Evolutionary conservation across 2,113 vertebrate species (phyloP).

Genomic region (Microcebus tavaratra): DNA sequence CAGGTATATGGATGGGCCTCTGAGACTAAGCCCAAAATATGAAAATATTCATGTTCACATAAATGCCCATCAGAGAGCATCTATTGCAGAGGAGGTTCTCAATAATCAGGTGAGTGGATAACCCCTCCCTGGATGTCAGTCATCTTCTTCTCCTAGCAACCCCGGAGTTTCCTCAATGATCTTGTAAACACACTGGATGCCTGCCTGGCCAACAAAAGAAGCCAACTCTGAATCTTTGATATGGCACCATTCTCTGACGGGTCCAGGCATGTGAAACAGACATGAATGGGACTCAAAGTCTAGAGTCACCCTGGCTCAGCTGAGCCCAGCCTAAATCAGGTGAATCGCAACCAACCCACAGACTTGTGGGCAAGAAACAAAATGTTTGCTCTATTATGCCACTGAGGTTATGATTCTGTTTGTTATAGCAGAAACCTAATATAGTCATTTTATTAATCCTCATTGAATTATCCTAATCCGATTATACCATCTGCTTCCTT

Average conservation of each 20-base stretch:
- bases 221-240: neutral
- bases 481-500: conserved; percentile 43
- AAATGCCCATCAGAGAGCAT: neutral
- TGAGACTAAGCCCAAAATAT: neutral
- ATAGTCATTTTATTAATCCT: conserved; percentile 19
- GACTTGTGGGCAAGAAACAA: neutral
- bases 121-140: neutral
- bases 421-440: conserved; percentile 45
- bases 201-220: neutral
- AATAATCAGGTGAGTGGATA: neutral
- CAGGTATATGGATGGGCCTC: neutral
- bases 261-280: neutral
- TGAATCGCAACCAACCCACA: neutral
- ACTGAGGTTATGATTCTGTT: neutral
- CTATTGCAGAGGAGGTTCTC: neutral
- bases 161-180: neutral
- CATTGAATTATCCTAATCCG: neutral
- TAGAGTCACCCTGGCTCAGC: neutral
- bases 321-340: neutral
- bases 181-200: neutral
- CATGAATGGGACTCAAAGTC: neutral
- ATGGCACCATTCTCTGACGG: neutral
- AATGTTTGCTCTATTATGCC: neutral
- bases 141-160: neutral
- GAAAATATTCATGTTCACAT: neutral